Conservation (phyloP, 2,797 vertebrate genomes). For the Liparis tanakae region DNA sequence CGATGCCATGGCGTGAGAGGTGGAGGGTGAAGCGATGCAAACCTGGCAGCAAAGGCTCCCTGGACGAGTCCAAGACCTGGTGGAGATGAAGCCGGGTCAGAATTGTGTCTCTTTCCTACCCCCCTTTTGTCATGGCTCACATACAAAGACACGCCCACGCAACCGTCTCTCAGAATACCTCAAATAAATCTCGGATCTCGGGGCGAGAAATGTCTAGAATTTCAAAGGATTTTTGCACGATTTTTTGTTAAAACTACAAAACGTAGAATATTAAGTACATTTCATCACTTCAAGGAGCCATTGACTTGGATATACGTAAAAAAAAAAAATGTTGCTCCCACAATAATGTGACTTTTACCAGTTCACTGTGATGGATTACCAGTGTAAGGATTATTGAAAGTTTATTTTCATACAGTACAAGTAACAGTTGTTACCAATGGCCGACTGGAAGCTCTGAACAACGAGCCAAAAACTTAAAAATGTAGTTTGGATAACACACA, state of each 20-base stretch:
- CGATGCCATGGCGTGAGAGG: slow-evolving; percentile 24
- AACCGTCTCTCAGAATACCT: neutral
- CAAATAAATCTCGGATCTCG: neutral
- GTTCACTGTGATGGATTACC: too few relatives aligned
- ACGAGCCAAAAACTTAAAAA: neutral
- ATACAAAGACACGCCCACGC: neutral
- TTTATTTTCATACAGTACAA: neutral
- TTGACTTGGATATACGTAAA: too few relatives aligned
- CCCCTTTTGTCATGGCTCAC: slow-evolving; percentile 1
- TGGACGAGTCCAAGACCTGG: slow-evolving; percentile 88
- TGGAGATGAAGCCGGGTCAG: slow-evolving; percentile 81
- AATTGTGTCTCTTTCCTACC: slow-evolving; percentile 25
- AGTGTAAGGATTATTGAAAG: neutral
- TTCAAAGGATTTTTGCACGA: neutral
- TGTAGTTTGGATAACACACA: neutral
- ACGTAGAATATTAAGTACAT: neutral
- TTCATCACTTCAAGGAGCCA: neutral
- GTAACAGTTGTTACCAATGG: neutral
- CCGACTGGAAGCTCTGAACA: neutral
- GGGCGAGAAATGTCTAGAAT: neutral
- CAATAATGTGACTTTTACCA: too few relatives aligned
- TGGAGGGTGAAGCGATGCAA: slow-evolving; percentile 66
- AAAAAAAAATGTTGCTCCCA: too few relatives aligned
- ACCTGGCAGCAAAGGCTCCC: slow-evolving; percentile 90
- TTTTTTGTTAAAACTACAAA: neutral